Evolutionary conservation across 2,113 vertebrate genomes (phyloP).

Genomic region (human): DNA sequence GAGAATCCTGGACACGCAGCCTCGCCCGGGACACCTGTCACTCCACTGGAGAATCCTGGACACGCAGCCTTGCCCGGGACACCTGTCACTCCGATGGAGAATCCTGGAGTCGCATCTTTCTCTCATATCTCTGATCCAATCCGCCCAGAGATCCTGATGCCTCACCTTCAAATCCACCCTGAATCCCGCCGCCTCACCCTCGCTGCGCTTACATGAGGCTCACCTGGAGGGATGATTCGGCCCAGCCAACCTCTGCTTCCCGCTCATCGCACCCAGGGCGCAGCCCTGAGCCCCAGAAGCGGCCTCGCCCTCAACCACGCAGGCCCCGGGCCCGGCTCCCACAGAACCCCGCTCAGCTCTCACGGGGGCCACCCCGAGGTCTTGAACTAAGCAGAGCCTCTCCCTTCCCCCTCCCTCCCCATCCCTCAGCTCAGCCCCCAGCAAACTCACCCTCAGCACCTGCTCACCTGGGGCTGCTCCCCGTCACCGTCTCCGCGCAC

Average conservation of each 20-base stretch:
- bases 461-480: too few relatives aligned
- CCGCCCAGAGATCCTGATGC: background rate
- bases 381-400: background rate
- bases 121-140: background rate
- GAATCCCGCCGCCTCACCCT: background rate
- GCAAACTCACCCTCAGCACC: too few relatives aligned
- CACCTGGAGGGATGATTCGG: background rate
- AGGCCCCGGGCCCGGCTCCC: background rate
- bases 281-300: background rate
- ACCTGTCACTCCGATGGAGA: fast-evolving
- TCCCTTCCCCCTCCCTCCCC: too few relatives aligned
- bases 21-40: too few relatives aligned
- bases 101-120: background rate
- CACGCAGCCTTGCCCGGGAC: fast-evolving
- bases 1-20: fast-evolving
- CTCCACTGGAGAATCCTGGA: fast-evolving
- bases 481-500: too few relatives aligned
- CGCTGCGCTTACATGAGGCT: background rate
- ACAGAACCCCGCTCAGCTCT: background rate
- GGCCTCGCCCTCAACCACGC: too few relatives aligned
- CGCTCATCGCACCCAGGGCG: background rate
- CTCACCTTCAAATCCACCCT: background rate
- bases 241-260: background rate
- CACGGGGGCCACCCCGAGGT: too few relatives aligned
- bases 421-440: too few relatives aligned